Conservation (phyloP, 2,888 invertebrate genomes). For the Amaurobius ferox region DNA sequence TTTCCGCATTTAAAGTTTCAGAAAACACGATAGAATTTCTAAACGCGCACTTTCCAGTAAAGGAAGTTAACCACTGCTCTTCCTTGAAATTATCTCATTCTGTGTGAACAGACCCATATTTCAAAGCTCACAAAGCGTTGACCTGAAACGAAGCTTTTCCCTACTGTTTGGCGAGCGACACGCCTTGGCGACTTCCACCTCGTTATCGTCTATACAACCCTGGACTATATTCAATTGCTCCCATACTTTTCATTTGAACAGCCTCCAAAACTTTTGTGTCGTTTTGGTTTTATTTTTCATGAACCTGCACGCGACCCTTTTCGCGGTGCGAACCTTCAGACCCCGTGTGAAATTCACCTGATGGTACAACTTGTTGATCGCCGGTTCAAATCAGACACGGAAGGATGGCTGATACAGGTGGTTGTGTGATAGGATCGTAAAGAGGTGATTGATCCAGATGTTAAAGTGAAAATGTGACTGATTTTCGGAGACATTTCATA, state of each 20-base stretch:
- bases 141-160: slow-evolving; percentile 8
- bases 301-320: slow-evolving; percentile 12
- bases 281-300: neutral
- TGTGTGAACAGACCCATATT: slow-evolving; percentile 16
- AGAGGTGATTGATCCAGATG: neutral
- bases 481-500: neutral
- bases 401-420: neutral
- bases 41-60: neutral
- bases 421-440: neutral
- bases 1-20: neutral
- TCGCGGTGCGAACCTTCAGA: neutral
- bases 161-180: neutral
- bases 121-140: slow-evolving; percentile 2
- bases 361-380: neutral
- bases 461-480: neutral
- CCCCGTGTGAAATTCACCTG: neutral
- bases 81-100: neutral
- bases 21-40: neutral
- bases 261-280: slow-evolving; percentile 11
- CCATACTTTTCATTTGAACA: slow-evolving; percentile 7
- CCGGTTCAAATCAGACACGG: neutral
- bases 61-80: neutral
- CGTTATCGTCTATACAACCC: slow-evolving; percentile 5
- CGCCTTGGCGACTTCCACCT: slow-evolving; percentile 28
- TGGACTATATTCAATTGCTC: slow-evolving; percentile 8